Evolutionary conservation across 1,140 invertebrate species (phyloP).

Genomic region (Aphelinus certus): DNA sequence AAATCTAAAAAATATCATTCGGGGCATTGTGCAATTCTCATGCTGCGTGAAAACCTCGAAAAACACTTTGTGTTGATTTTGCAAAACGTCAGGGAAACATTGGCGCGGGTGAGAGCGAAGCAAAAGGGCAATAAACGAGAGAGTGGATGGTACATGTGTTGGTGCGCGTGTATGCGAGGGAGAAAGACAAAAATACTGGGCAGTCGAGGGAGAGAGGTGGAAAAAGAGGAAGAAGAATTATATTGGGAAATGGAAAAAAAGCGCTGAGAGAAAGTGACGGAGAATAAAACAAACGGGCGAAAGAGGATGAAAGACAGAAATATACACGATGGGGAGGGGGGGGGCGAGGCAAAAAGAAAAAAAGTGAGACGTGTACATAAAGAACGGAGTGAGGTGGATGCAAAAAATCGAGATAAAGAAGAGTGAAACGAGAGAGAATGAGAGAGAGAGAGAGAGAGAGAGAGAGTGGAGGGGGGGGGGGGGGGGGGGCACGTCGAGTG

Average conservation of each 20-base stretch:
- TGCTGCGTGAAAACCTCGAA: no score
- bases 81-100: constrained; percentile 2
- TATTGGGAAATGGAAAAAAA: constrained; percentile 21
- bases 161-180: neutral
- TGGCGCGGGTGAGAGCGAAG: neutral
- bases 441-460: constrained; percentile 39
- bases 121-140: constrained; percentile 4
- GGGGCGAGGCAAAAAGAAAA: constrained; percentile 29
- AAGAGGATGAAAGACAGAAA: neutral
- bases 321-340: neutral
- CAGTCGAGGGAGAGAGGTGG: neutral
- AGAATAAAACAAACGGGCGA: constrained; percentile 30
- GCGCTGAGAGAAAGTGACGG: constrained; percentile 20
- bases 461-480: constrained; percentile 25
- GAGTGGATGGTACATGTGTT: no score
- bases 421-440: constrained; percentile 25
- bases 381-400: constrained; percentile 1
- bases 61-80: constrained; percentile 3
- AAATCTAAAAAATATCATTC: no score
- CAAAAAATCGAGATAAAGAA: constrained; percentile 28
- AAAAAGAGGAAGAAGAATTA: constrained; percentile 13
- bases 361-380: constrained; percentile 4
- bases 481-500: constrained; percentile 32
- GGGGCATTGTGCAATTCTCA: neutral
- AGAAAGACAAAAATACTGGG: neutral